phyloP scores from a whole-genome alignment of 2,797 vertebrate genomes.

The Rhynchonycteris naso region DNA sequence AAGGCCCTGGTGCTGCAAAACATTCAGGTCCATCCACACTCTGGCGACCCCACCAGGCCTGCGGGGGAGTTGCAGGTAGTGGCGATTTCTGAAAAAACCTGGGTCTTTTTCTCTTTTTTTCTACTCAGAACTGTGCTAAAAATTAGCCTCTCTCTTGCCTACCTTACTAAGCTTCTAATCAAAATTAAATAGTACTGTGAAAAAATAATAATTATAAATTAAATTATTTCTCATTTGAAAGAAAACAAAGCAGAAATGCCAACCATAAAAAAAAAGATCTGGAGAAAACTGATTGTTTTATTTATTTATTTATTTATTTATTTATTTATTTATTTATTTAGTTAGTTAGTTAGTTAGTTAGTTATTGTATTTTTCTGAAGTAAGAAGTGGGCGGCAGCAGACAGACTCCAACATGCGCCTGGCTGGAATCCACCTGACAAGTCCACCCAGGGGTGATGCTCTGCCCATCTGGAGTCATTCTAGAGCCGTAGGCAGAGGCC shows the following conservation, averaged over 20 bases:
- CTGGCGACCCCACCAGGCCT: neutral
- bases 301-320: too few species aligned
- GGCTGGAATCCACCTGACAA: too few species aligned
- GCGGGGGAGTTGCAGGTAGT: too few species aligned
- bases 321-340: too few species aligned
- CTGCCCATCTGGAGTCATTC: too few species aligned
- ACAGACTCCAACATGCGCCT: too few species aligned
- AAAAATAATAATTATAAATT: neutral
- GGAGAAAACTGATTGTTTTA: neutral
- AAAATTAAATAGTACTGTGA: neutral
- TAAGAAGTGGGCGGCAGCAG: too few species aligned
- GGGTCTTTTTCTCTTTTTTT: neutral
- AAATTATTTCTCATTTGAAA: neutral
- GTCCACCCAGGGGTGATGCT: too few species aligned
- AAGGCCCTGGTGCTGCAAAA: accelerated
- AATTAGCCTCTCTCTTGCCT: neutral
- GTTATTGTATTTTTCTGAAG: too few species aligned
- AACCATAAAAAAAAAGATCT: neutral
- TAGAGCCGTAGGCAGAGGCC: too few species aligned
- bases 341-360: too few species aligned
- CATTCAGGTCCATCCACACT: too few species aligned
- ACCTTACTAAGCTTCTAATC: neutral
- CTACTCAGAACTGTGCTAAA: neutral
- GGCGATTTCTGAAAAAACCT: neutral
- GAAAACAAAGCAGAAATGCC: neutral